Conservation (phyloP, 2,888 invertebrate genomes). For the Cataglyphis cursor region DNA sequence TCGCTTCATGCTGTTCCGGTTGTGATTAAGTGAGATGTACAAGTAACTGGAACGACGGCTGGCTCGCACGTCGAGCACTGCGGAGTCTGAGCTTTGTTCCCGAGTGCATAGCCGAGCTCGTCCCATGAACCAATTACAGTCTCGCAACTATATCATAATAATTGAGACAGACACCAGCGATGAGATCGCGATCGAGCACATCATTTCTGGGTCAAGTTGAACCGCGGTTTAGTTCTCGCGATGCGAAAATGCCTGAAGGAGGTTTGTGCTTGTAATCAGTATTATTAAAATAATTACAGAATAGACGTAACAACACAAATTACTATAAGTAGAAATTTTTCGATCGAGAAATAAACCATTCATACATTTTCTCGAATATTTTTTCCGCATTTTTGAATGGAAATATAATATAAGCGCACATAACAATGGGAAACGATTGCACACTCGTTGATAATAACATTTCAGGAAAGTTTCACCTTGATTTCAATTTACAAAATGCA, state of each 20-base stretch:
- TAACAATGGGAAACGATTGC: neutral
- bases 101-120: conserved; percentile 31
- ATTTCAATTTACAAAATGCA: neutral
- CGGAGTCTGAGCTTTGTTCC: conserved; percentile 48
- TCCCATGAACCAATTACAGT: conserved; percentile 49
- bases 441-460: neutral
- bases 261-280: neutral
- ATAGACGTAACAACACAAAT: neutral
- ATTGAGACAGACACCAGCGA: conserved; percentile 33
- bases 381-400: neutral
- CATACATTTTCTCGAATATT: neutral
- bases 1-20: conserved; percentile 47
- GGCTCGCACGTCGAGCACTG: conserved; percentile 45
- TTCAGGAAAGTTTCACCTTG: neutral
- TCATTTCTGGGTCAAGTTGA: conserved; percentile 42
- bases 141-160: conserved; percentile 52
- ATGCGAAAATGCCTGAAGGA: neutral
- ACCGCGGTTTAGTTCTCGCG: neutral
- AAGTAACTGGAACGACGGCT: conserved; percentile 46
- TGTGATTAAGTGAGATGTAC: conserved; percentile 63
- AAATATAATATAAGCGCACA: neutral
- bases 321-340: neutral
- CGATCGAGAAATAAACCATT: no score
- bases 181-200: conserved; percentile 24
- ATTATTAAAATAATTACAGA: neutral